phyloP scores from a whole-genome alignment of 1,140 invertebrate species.

The Dufourea novaeangliae region DNA sequence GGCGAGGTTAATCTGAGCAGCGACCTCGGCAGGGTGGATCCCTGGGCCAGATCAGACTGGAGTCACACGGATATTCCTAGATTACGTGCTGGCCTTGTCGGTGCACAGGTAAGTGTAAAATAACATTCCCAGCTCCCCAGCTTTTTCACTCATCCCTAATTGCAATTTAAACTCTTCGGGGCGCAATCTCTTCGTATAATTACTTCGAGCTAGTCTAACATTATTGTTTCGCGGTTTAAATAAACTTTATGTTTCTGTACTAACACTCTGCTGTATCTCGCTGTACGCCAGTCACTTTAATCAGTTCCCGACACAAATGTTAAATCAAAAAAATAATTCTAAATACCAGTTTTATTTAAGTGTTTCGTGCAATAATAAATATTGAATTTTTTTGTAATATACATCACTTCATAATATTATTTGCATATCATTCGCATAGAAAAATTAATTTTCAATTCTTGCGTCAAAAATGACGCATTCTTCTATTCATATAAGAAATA shows the following conservation, averaged over 20 bases:
- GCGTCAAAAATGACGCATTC: no score
- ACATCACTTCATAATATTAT: no score
- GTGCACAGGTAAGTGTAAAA: conserved; percentile 85
- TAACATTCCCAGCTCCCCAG: neutral
- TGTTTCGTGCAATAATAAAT: no score
- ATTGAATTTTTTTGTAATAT: no score
- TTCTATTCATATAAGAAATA: no score
- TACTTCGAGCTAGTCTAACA: conserved; percentile 2
- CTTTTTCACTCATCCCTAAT: conserved; percentile 16
- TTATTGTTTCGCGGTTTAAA: conserved; percentile 23
- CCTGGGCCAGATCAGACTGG: conserved; percentile 90
- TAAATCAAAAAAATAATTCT: neutral
- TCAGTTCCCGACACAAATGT: neutral
- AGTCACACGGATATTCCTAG: conserved; percentile 95
- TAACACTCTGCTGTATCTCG: neutral
- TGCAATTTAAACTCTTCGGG: conserved; percentile 1
- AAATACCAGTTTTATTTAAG: no score
- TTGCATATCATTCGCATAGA: no score
- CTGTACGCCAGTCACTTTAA: neutral
- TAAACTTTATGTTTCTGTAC: neutral
- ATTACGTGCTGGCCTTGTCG: conserved; percentile 89
- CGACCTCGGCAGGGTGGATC: conserved; percentile 87
- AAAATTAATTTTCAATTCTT: no score
- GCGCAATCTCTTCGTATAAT: neutral
- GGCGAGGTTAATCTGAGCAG: conserved; percentile 89